phyloP scores from a whole-genome alignment of 2,888 invertebrate species.

The Asteroscopus sphinx region DNA sequence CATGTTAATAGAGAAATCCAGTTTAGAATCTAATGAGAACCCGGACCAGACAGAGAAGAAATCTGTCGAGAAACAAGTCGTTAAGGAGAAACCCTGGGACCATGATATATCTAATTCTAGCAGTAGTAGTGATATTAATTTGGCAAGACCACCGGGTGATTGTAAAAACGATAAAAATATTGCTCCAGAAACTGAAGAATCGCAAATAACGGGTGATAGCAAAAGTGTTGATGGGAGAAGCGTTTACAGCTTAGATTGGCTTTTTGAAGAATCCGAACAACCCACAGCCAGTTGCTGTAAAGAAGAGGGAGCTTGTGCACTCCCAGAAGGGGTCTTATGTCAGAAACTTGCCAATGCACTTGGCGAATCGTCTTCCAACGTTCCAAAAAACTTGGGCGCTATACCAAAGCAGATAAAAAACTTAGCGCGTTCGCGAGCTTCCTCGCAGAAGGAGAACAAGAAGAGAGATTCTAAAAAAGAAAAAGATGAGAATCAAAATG shows the following conservation, averaged over 20 bases:
- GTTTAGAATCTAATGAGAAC: slow-evolving; percentile 87
- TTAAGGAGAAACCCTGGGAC: slow-evolving; percentile 85
- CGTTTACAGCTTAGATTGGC: slow-evolving; percentile 85
- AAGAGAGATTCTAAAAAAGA: slow-evolving; percentile 85
- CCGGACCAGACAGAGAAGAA: slow-evolving; percentile 73
- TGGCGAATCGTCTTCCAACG: slow-evolving; percentile 84
- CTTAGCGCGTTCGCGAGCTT: slow-evolving; percentile 88
- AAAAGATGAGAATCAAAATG: slow-evolving; percentile 82
- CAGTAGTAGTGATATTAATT: slow-evolving; percentile 89
- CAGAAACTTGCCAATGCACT: slow-evolving; percentile 78
- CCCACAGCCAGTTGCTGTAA: slow-evolving; percentile 62
- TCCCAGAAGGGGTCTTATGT: slow-evolving; percentile 72
- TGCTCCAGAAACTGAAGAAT: slow-evolving; percentile 77
- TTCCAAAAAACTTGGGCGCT: slow-evolving; percentile 92
- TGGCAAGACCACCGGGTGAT: slow-evolving; percentile 71
- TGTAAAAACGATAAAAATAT: slow-evolving; percentile 66
- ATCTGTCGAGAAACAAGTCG: slow-evolving; percentile 67
- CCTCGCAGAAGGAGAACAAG: slow-evolving; percentile 90
- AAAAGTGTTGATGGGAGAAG: slow-evolving; percentile 84
- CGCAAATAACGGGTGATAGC: slow-evolving; percentile 76
- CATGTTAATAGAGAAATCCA: slow-evolving; percentile 90
- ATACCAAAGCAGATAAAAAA: slow-evolving; percentile 92
- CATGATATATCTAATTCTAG: slow-evolving; percentile 90
- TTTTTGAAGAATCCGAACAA: slow-evolving; percentile 80
- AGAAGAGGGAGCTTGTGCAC: slow-evolving; percentile 66